Evolutionary conservation across 2,797 vertebrate species (phyloP).

Genomic region (Cygnus olor): DNA sequence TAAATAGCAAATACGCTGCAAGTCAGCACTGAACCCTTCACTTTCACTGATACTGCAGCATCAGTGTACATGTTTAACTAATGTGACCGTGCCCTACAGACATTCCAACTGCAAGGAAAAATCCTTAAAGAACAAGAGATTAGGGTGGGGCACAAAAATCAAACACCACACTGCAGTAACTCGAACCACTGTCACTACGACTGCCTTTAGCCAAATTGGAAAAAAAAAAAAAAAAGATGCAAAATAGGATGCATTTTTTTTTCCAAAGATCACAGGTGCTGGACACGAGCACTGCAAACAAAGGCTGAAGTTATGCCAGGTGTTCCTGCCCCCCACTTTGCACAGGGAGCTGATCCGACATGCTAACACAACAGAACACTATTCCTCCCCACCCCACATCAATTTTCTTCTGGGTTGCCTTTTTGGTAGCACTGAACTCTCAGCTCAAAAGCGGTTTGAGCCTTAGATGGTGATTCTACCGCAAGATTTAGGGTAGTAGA

Average conservation of each 20-base stretch:
- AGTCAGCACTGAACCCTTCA: constrained; percentile 34
- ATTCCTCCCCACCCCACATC: fast-evolving
- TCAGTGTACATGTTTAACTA: neutral
- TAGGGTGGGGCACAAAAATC: neutral
- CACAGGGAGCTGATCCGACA: neutral
- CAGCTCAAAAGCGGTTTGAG: neutral
- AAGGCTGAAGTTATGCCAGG: neutral
- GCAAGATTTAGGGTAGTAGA: neutral
- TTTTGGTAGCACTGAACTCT: neutral
- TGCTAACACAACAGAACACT: neutral
- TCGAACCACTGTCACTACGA: neutral
- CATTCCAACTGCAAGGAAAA: neutral
- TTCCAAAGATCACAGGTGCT: neutral
- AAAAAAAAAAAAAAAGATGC: neutral
- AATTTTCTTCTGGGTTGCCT: neutral
- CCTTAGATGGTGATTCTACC: fast-evolving
- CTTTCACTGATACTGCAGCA: neutral
- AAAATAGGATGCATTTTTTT: neutral
- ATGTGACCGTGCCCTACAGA: neutral
- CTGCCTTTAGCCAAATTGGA: neutral
- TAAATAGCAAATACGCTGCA: neutral
- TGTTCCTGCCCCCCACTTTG: neutral
- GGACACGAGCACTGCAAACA: neutral
- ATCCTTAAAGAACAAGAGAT: neutral
- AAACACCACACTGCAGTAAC: neutral